Conservation (phyloP, 1,140 invertebrate species). For the Leptonema lineaticorne region DNA sequence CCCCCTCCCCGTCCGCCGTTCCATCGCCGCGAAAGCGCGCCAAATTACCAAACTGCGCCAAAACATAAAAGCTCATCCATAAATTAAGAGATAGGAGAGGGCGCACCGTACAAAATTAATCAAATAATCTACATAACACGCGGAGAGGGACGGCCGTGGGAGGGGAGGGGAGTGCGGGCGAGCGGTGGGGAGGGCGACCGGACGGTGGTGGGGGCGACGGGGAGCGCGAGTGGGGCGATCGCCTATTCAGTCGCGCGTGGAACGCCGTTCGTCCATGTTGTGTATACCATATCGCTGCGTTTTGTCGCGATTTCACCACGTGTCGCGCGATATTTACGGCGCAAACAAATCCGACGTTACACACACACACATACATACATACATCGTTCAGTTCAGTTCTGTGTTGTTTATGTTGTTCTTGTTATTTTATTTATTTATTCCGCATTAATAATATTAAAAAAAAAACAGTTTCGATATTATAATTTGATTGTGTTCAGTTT, state of each 20-base stretch:
- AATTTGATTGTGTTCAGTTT: background rate
- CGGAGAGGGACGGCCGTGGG: constrained; percentile 12
- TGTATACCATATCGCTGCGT: background rate
- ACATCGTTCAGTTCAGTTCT: constrained; percentile 4
- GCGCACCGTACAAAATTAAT: constrained; percentile 43
- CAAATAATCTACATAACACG: constrained; percentile 42
- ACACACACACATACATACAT: too few relatives aligned
- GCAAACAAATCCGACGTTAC: too few relatives aligned
- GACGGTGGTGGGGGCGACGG: background rate
- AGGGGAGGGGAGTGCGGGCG: background rate
- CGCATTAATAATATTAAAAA: too few relatives aligned
- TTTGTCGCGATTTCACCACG: constrained; percentile 7
- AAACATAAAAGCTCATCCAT: constrained; percentile 43
- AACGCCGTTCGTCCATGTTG: constrained; percentile 19
- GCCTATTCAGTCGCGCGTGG: constrained; percentile 37
- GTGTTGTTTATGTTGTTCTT: background rate
- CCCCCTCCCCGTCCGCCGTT: background rate
- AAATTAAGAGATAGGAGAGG: constrained; percentile 42
- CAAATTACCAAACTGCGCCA: constrained; percentile 42
- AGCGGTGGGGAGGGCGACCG: background rate
- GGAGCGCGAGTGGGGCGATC: background rate
- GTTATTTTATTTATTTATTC: background rate
- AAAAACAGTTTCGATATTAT: too few relatives aligned
- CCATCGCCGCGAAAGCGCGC: constrained; percentile 1
- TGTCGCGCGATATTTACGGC: background rate